These are phyloP conservation scores for Latrodectus geometricus DNA, from an alignment of 1,140 invertebrate species.

Conservation along the genomic window DNA sequence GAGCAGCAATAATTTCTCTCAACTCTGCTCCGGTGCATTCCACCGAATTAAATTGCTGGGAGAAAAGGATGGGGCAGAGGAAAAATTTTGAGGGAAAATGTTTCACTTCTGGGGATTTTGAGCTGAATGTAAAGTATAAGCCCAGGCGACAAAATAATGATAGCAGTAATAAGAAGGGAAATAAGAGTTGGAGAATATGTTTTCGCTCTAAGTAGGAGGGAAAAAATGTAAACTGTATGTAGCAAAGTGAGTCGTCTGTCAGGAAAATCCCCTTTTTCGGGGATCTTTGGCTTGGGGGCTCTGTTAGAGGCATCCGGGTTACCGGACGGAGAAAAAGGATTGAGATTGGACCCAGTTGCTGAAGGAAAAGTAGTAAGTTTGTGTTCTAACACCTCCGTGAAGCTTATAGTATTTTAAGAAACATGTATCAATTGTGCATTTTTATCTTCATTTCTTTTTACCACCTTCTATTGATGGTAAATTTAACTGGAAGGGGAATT, in stretches of 20 bases:
- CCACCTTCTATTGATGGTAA: too few relatives aligned
- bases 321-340: too few relatives aligned
- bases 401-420: too few relatives aligned
- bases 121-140: background rate
- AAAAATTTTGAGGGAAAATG: background rate
- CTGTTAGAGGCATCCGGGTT: too few relatives aligned
- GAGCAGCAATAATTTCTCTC: conserved; percentile 52
- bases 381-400: too few relatives aligned
- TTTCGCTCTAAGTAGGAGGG: background rate
- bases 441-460: too few relatives aligned
- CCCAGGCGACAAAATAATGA: conserved; percentile 37
- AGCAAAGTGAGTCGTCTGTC: background rate
- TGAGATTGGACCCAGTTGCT: too few relatives aligned
- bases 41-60: conserved; percentile 55
- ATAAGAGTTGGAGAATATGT: conserved; percentile 3
- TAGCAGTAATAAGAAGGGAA: conserved; percentile 31
- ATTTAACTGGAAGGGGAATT: too few relatives aligned
- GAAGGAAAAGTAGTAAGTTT: too few relatives aligned
- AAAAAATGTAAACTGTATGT: background rate
- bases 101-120: conserved; percentile 10
- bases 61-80: background rate
- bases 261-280: background rate
- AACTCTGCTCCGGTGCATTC: conserved; percentile 41
- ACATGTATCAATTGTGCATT: too few relatives aligned
- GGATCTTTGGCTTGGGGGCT: background rate